These are phyloP conservation scores for Cacatua alba DNA, from an alignment of 2,113 vertebrate species.

Conservation along the genomic window DNA sequence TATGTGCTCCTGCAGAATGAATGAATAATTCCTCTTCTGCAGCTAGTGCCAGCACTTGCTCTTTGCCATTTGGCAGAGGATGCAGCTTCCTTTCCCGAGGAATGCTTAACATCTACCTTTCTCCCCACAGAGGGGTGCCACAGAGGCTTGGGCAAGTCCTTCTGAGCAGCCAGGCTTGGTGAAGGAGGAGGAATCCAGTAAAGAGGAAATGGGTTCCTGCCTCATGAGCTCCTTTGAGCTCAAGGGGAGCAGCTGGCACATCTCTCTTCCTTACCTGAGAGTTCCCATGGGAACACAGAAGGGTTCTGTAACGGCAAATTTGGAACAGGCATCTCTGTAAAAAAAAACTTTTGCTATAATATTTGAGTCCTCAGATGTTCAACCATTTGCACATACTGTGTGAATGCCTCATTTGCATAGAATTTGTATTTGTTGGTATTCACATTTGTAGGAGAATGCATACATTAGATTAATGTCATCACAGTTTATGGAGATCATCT, in stretches of 20 bases:
- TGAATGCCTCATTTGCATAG: slow-evolving; percentile 16
- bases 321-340: not conserved
- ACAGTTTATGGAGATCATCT: slow-evolving; percentile 60
- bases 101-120: not conserved
- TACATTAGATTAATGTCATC: slow-evolving; percentile 55
- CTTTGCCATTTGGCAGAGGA: slow-evolving; percentile 37
- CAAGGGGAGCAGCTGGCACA: not conserved
- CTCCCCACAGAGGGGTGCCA: not conserved
- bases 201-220: not conserved
- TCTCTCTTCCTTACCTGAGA: not conserved
- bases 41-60: not conserved
- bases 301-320: not conserved
- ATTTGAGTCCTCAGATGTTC: slow-evolving; percentile 60
- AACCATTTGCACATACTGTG: slow-evolving; percentile 5
- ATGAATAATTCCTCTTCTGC: not conserved
- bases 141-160: not conserved
- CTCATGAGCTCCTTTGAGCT: not conserved
- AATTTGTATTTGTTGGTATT: slow-evolving; percentile 62
- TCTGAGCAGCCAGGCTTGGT: not conserved
- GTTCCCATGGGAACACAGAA: slow-evolving; percentile 18
- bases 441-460: slow-evolving; percentile 2
- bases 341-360: slow-evolving; percentile 43
- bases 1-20: not conserved
- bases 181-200: not conserved
- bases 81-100: not conserved